Percentiles rank a stretch among this genome's conserved stretches.
These are phyloP conservation scores for Myrmophylax atrothorax DNA, from an alignment of 2,113 vertebrate genomes.

Conservation along the genomic window DNA sequence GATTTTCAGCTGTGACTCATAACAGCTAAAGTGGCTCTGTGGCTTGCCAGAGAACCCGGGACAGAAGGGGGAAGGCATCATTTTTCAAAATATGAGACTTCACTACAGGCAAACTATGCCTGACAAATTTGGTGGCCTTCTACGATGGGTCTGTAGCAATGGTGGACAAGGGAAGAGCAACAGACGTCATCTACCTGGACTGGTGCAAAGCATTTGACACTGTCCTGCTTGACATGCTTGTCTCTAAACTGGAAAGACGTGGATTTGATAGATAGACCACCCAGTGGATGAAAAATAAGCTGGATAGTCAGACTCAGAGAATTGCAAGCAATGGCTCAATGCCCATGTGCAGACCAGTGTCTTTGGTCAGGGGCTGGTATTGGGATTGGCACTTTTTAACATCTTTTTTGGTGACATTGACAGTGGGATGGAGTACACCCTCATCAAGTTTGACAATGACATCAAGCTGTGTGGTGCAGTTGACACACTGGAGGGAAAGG, in stretches of 20 bases:
- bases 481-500: fast-evolving
- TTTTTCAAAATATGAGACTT: not conserved
- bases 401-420: fast-evolving
- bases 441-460: not conserved
- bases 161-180: not conserved
- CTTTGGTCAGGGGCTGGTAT: not conserved
- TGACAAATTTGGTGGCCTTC: not conserved
- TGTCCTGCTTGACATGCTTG: not conserved
- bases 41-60: not conserved
- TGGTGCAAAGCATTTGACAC: not conserved
- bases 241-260: not conserved
- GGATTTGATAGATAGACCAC: not conserved
- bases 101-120: not conserved
- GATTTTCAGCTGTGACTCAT: not conserved
- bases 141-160: not conserved
- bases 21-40: not conserved
- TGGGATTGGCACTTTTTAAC: not conserved
- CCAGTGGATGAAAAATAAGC: not conserved
- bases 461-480: not conserved
- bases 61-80: not conserved
- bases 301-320: not conserved
- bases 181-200: not conserved
- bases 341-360: not conserved
- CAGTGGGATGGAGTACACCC: not conserved
- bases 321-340: not conserved